Percentiles rank a stretch among this genome's conserved stretches.
phyloP scores from a whole-genome alignment of 2,888 invertebrate species.

The Adela reaumurella region DNA sequence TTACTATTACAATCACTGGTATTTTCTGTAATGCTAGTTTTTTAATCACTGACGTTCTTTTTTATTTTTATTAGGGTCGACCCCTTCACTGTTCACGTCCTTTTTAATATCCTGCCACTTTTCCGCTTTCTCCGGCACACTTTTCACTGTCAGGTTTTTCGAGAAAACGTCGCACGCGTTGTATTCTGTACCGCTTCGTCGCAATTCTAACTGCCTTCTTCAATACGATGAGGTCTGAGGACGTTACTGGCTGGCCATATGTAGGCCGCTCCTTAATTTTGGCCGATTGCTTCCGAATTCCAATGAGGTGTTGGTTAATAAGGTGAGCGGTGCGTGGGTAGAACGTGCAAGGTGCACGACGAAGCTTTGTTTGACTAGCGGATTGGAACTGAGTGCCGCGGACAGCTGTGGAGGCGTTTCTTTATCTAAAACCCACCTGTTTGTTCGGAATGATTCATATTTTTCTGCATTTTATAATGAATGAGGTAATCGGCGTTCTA shows the following conservation, averaged over 20 bases:
- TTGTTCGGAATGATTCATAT: too few species aligned
- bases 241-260: constrained; percentile 7
- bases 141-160: neutral
- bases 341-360: neutral
- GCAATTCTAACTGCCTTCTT: too few species aligned
- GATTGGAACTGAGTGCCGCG: neutral
- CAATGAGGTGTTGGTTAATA: neutral
- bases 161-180: neutral
- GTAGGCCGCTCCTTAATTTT: constrained; percentile 53
- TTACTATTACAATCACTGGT: too few species aligned
- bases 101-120: too few species aligned
- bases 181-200: neutral
- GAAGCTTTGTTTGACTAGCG: neutral
- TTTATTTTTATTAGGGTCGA: neutral
- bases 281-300: constrained; percentile 38
- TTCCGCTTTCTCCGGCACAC: neutral
- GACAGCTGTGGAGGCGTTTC: neutral
- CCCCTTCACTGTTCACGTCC: neutral
- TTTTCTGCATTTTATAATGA: too few species aligned
- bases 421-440: too few species aligned
- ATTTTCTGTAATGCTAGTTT: too few species aligned
- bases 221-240: neutral
- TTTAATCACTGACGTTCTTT: neutral
- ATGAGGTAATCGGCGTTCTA: too few species aligned
- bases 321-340: neutral